A percentile compares a stretch with the other conserved stretches of the same genome.
These are phyloP conservation scores for Branchinecta lindahli DNA, from an alignment of 1,140 invertebrate genomes.

Conservation along the genomic window DNA sequence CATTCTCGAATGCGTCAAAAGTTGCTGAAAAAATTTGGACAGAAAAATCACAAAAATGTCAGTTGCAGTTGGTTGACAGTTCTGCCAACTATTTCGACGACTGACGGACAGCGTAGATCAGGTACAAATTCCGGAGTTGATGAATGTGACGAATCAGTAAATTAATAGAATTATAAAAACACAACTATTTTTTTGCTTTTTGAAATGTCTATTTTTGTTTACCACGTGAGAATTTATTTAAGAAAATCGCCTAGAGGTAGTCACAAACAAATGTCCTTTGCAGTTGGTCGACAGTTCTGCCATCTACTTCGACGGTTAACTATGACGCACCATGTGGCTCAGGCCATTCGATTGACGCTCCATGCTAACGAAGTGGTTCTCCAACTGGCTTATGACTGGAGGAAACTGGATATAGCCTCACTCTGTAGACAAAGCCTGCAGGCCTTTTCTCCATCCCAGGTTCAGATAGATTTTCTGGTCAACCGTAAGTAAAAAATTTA, in stretches of 20 bases:
- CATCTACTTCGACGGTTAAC: conserved; percentile 42
- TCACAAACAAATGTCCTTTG: conserved; percentile 10
- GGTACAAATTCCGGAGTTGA: too few relatives aligned
- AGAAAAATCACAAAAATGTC: not conserved
- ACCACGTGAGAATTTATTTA: too few relatives aligned
- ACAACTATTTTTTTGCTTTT: too few relatives aligned
- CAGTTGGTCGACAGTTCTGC: conserved; percentile 36
- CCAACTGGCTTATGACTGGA: conserved; percentile 20
- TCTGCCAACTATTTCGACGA: conserved; percentile 40
- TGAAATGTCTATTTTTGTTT: too few relatives aligned
- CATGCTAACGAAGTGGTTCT: conserved; percentile 26
- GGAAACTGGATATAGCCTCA: conserved; percentile 32
- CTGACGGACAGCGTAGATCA: conserved; percentile 31
- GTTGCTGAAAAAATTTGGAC: too few relatives aligned
- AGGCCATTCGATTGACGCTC: conserved; percentile 41
- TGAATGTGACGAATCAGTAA: too few relatives aligned
- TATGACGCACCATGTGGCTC: conserved; percentile 43
- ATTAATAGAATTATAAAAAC: too few relatives aligned
- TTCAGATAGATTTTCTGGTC: not conserved
- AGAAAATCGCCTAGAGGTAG: too few relatives aligned
- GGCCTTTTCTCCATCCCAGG: not conserved
- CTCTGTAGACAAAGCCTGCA: conserved; percentile 35
- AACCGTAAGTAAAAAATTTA: not conserved
- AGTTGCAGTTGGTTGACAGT: conserved; percentile 32
- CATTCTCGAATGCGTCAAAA: too few relatives aligned